Conservation (phyloP, 2,113 vertebrate species). For the Ceratotherium simum region DNA sequence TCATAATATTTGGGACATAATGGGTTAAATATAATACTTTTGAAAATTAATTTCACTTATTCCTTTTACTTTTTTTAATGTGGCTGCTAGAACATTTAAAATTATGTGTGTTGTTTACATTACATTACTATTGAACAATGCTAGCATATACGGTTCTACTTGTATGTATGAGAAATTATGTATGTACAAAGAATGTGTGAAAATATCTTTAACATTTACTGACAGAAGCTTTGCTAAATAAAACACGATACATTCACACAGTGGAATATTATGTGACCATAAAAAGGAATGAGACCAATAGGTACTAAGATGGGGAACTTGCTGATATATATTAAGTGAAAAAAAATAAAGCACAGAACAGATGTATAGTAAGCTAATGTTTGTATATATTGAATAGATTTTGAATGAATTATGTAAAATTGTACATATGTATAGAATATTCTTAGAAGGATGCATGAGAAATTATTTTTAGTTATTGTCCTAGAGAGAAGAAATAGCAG, state of each 20-base stretch:
- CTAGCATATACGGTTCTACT: not conserved
- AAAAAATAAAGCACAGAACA: not conserved
- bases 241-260: not conserved
- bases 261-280: not conserved
- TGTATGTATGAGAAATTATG: not conserved
- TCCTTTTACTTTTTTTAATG: slow-evolving; percentile 16
- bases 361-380: not conserved
- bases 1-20: not conserved
- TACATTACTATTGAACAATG: not conserved
- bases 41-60: not conserved
- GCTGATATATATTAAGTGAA: not conserved
- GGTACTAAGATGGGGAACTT: not conserved
- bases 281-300: not conserved
- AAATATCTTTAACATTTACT: slow-evolving; percentile 5
- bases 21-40: not conserved
- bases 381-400: not conserved
- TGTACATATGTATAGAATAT: not conserved
- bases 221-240: not conserved
- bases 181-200: not conserved
- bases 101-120: not conserved
- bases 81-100: not conserved
- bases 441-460: not conserved
- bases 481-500: not conserved
- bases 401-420: not conserved
- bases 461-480: not conserved